Base-by-base conservation (phyloP, 2,113 vertebrate genomes). In the Sterna hirundo region DNA sequence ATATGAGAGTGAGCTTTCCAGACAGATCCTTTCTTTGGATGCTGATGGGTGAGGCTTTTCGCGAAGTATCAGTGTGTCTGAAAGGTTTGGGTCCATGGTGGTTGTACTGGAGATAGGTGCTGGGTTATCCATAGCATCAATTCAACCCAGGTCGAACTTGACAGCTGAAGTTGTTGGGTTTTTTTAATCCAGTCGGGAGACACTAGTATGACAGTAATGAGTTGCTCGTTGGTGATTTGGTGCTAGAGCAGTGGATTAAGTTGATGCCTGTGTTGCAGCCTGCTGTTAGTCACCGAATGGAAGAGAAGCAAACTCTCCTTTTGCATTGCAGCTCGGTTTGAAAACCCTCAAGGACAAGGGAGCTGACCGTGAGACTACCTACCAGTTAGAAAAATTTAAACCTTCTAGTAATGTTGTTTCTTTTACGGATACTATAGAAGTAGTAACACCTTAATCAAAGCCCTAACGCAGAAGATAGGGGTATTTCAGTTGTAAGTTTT, bases 41-140 rank as follows among this genome's bases (percentile, higher is more conserved):
- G 40, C 46, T 68, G 51, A 10, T 65, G 52, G 16, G 6, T 20
- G 29, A 86, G 40, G 27, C 2, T 21, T 80, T 65, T 46, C 27
- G 61, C 1, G 12, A 30, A 76, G n/a, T 82, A 54, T 22, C 47
- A 62, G 10, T 4, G 15, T 57, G 38, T 74, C 72, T 46, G 78
- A 38, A 5, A 47, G 13, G 5, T 76, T 49, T 70, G 51, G 49
- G 17, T 54, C 49, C 30, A 1, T 30, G 26, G 3, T 30, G 49
- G 26, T 38, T 70, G 20, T 54, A 21, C 17, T 69, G 44, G 17
- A 20, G 11, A 2, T 10, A 9, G 0, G 4, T 23, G 36, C n/a
- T 38, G 23, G 14, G 18, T 42, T 64, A 70, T 52, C 61, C 15
- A 2, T 42, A 34, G 29, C 7, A 3, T n/a, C 30, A 90, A 1